phyloP scores from a whole-genome alignment of 2,888 invertebrate genomes.

The Tryphoninae sp. region DNA sequence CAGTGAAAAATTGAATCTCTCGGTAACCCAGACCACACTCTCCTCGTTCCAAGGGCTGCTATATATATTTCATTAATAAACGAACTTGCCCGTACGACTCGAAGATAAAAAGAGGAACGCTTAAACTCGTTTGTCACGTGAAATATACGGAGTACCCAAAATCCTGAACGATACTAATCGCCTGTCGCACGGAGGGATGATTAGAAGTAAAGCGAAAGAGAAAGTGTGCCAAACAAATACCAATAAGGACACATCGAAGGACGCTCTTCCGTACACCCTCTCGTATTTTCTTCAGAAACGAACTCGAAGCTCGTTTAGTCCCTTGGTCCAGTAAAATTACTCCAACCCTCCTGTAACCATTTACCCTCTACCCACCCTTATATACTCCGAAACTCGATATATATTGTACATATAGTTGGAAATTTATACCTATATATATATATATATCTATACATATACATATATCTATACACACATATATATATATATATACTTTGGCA shows the following conservation, averaged over 20 bases:
- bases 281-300: not conserved
- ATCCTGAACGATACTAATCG: slow-evolving; percentile 27
- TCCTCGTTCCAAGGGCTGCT: slow-evolving; percentile 28
- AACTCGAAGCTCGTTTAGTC: slow-evolving; percentile 17
- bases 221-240: slow-evolving; percentile 1
- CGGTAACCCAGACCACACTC: slow-evolving; percentile 41
- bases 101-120: not conserved
- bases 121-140: slow-evolving; percentile 7
- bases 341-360: slow-evolving; percentile 26
- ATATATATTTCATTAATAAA: slow-evolving; percentile 61
- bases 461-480: too few species aligned
- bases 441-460: not conserved
- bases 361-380: not conserved
- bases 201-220: slow-evolving; percentile 18
- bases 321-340: slow-evolving; percentile 38
- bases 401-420: not conserved
- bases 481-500: not conserved
- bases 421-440: slow-evolving; percentile 7
- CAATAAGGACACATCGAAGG: slow-evolving; percentile 17
- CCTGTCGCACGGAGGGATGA: slow-evolving; percentile 49
- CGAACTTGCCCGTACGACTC: slow-evolving; percentile 34
- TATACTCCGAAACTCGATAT: not conserved
- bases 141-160: slow-evolving; percentile 10
- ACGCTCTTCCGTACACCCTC: not conserved
- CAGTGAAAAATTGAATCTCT: slow-evolving; percentile 57